phyloP scores from a whole-genome alignment of 2,888 invertebrate species.

The Mamestra brassicae region DNA sequence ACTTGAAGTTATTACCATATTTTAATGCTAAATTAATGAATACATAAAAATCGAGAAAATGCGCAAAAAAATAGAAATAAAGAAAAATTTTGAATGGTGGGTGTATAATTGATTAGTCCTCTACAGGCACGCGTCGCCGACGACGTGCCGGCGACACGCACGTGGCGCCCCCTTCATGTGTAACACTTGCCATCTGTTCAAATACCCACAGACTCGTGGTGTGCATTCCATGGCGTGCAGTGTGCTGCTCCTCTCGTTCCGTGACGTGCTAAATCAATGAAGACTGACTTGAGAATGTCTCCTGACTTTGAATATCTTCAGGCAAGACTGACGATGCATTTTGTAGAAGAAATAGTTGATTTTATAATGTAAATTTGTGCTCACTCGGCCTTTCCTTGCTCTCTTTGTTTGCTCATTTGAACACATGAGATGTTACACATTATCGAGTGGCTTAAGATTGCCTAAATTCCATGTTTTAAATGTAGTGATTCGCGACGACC shows the following conservation, averaged over 20 bases:
- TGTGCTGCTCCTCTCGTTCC: slow-evolving; percentile 66
- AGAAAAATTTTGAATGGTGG: slow-evolving; percentile 85
- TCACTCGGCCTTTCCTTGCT: slow-evolving; percentile 85
- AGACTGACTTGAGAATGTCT: slow-evolving; percentile 81
- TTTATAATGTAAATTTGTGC: slow-evolving; percentile 73
- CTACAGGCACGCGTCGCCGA: slow-evolving; percentile 66
- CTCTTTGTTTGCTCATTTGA: slow-evolving; percentile 83
- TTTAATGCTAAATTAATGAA: slow-evolving; percentile 91
- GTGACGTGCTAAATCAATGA: slow-evolving; percentile 77
- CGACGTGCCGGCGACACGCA: slow-evolving; percentile 57
- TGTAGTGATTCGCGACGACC: slow-evolving; percentile 68
- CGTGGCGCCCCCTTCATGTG: slow-evolving; percentile 77
- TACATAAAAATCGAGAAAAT: slow-evolving; percentile 83
- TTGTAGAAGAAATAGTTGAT: slow-evolving; percentile 82
- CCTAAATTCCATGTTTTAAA: slow-evolving; percentile 71
- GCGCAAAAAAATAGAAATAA: slow-evolving; percentile 89
- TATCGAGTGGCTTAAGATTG: slow-evolving; percentile 79
- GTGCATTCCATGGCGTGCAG: slow-evolving; percentile 67
- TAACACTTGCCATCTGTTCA: slow-evolving; percentile 88
- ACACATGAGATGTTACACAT: slow-evolving; percentile 83
- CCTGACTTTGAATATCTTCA: slow-evolving; percentile 76
- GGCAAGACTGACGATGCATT: slow-evolving; percentile 86
- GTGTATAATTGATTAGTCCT: slow-evolving; percentile 89
- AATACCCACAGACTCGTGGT: slow-evolving; percentile 66
- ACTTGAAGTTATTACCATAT: slow-evolving; percentile 89